Evolutionary conservation across 2,797 vertebrate genomes (phyloP), one percentile per base, ranked within the genome.

Genomic region (Moxostoma hubbsi): DNA sequence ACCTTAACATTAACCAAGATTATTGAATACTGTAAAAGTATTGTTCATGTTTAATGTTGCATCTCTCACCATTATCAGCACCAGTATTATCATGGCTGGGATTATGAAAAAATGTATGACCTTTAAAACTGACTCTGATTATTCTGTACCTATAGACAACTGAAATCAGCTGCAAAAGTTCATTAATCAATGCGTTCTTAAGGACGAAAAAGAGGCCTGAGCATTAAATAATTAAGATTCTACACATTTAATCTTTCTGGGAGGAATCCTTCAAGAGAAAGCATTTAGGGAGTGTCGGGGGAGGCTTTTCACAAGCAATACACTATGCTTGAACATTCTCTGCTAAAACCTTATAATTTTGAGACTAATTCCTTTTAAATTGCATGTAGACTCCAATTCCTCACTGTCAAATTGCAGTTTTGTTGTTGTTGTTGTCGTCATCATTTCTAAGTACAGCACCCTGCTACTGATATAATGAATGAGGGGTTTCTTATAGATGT

Each of bases 141-240:
- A 62, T 62, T 36, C 11, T 58, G 5, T 62, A 62, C 18, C 7
- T 13, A 24, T 18, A 36, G 18, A 11, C 15, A 12, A 24, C 9
- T 12, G 1, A 62, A 62, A 12, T 12, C 13, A 62, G 5, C 9
- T 9, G 9, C 16, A 61, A 24, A 13, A 8, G 1, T 9, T 62
- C 51, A 4, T 6, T 63, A 9, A 11, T 15, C 9, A 61, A n/a
- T n/a, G 7, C 13, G 12, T 51, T 62, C n/a, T 7, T 36, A 62
- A 5, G 9, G 9, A 15, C 36, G 58, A 62, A 36, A 7, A 49
- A n/a, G 5, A 2, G 6, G 8, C 1, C 18, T 63, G 18, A 61
- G 9, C 49, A 63, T 74, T 53, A 63, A 62, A 73, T 53, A 73
- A 51, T 63, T 24, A 53, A 73, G 47, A 70, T 53, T 45, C n/a